phyloP scores from a whole-genome alignment of 2,113 vertebrate species.

The Smithornis capensis region DNA sequence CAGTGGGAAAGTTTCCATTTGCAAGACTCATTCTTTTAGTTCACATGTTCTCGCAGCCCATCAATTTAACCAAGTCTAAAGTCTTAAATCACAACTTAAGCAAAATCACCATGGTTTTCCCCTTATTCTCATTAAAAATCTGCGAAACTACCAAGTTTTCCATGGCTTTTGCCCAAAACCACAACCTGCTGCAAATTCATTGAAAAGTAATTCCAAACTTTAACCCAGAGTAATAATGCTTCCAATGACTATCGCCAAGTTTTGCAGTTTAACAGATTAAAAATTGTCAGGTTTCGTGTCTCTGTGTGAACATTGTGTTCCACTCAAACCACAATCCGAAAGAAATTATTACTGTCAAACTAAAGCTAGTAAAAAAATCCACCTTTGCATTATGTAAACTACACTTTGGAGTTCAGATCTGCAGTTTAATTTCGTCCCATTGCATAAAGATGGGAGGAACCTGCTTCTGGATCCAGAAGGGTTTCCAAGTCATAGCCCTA shows the following conservation, averaged over 20 bases:
- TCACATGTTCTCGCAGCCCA: neutral
- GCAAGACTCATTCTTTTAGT: neutral
- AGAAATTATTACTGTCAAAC: neutral
- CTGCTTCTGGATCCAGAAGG: constrained; percentile 22
- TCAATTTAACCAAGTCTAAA: neutral
- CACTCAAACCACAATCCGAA: neutral
- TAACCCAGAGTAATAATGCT: neutral
- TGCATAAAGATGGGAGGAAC: constrained; percentile 57
- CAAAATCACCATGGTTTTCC: neutral
- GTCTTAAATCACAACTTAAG: neutral
- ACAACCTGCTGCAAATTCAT: constrained; percentile 28
- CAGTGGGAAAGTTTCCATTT: neutral
- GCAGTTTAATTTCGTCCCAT: neutral
- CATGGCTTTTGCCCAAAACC: constrained; percentile 15
- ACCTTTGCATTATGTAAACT: constrained; percentile 30
- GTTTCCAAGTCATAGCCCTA: constrained; percentile 31
- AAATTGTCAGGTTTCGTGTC: neutral
- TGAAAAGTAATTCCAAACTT: constrained; percentile 23
- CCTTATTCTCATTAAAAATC: neutral
- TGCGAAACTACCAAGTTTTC: constrained; percentile 17
- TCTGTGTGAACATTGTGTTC: constrained; percentile 30
- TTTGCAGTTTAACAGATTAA: neutral
- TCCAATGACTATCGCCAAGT: constrained; percentile 12
- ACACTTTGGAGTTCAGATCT: neutral
- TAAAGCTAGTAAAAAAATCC: neutral